Conservation (phyloP, 2,113 vertebrate genomes). For the Bambusicola thoracicus region DNA sequence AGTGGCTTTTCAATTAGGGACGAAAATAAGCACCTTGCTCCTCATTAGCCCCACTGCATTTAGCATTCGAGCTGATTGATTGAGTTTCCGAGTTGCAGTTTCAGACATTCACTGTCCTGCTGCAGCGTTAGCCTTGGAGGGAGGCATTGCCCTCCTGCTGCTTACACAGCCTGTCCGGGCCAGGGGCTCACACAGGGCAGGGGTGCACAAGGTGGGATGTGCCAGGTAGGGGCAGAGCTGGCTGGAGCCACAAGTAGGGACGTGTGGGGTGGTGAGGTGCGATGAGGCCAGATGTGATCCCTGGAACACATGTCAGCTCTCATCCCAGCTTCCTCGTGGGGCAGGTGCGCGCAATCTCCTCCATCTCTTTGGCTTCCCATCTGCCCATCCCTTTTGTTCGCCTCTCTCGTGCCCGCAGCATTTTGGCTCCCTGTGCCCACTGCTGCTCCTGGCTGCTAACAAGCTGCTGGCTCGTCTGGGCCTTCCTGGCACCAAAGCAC, state of each 20-base stretch:
- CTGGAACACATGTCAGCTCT: not conserved
- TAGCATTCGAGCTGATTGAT: not conserved
- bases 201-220: not conserved
- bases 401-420: not conserved
- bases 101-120: not conserved
- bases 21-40: not conserved
- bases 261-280: not conserved
- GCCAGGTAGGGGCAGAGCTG: not conserved
- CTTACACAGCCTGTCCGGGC: not conserved
- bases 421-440: not conserved
- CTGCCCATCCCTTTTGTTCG: not conserved
- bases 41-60: not conserved
- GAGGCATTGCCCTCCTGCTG: not conserved
- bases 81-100: not conserved
- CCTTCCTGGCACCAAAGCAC: not conserved
- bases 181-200: not conserved
- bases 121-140: conserved; percentile 21
- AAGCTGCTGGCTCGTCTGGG: not conserved
- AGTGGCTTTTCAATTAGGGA: not conserved
- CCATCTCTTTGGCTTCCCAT: not conserved
- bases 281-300: not conserved
- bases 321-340: not conserved
- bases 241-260: fast-evolving
- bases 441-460: not conserved
- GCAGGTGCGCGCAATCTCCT: not conserved